Evolutionary conservation across 1,140 invertebrate species (phyloP).

Genomic region (Aphis craccivora): DNA sequence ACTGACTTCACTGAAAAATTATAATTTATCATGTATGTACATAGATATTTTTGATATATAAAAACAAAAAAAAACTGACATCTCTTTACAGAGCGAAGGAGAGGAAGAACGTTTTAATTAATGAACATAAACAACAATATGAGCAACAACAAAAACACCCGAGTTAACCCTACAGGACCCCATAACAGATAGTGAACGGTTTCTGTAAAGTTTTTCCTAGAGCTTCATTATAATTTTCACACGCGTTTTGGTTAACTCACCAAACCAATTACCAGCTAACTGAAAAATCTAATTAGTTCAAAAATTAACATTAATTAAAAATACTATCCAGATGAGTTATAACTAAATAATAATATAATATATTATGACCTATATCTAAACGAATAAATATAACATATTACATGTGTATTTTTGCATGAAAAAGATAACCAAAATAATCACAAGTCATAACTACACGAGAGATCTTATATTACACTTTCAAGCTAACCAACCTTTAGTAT

Average conservation of each 20-base stretch:
- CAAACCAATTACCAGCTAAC: slow-evolving; percentile 24
- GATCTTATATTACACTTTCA: not conserved
- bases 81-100: not conserved
- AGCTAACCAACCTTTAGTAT: not conserved
- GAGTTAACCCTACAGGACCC: not conserved
- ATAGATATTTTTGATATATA: not conserved
- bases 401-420: not conserved
- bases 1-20: slow-evolving; percentile 25
- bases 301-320: slow-evolving; percentile 38
- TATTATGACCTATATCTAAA: not conserved
- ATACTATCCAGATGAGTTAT: slow-evolving; percentile 9
- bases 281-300: slow-evolving; percentile 31
- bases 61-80: slow-evolving; percentile 29
- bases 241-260: slow-evolving; percentile 25
- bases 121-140: slow-evolving; percentile 42
- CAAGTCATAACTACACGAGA: not conserved
- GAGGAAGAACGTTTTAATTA: slow-evolving; percentile 47
- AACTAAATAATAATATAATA: slow-evolving; percentile 6
- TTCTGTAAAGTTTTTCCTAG: slow-evolving; percentile 43
- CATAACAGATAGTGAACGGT: slow-evolving; percentile 37
- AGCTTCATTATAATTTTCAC: slow-evolving; percentile 39
- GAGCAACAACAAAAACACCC: slow-evolving; percentile 41
- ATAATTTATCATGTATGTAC: not conserved
- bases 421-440: not conserved
- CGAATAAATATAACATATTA: not conserved